Conservation (phyloP, 2,888 invertebrate species). For the Bombylius major region DNA sequence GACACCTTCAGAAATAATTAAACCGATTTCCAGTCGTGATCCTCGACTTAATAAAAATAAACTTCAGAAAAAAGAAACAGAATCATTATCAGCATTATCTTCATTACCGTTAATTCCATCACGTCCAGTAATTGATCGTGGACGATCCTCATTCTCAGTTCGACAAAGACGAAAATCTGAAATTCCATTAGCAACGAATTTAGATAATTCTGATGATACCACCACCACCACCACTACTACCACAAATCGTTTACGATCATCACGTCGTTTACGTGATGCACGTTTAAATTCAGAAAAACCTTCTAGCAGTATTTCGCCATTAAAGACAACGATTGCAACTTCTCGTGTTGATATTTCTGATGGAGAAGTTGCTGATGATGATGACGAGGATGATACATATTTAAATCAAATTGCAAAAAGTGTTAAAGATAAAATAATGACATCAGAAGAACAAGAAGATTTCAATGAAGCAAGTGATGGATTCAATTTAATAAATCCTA, state of each 20-base stretch:
- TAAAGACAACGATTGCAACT: neutral
- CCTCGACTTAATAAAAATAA: conserved; percentile 32
- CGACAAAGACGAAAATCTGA: conserved; percentile 3
- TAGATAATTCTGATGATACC: neutral
- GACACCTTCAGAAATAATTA: neutral
- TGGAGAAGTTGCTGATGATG: conserved; percentile 1
- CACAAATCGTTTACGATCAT: conserved; percentile 3
- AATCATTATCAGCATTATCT: neutral
- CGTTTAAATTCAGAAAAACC: neutral
- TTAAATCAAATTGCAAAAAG: conserved; percentile 34
- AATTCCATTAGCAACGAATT: neutral
- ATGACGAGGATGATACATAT: conserved; percentile 20
- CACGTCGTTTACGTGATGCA: neutral
- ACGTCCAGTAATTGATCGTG: neutral
- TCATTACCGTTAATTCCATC: neutral
- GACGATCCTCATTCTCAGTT: neutral
- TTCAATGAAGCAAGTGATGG: conserved; percentile 32
- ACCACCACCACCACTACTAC: neutral
- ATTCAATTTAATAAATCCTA: conserved; percentile 24
- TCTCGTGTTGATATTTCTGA: neutral
- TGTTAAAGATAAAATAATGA: conserved; percentile 34
- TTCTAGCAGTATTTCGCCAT: neutral
- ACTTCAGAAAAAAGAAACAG: conserved; percentile 23
- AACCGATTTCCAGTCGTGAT: conserved; percentile 27
- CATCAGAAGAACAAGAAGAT: conserved; percentile 30